Evolutionary conservation across 2,113 vertebrate species (phyloP).

Genomic region (Gyps fulvus): DNA sequence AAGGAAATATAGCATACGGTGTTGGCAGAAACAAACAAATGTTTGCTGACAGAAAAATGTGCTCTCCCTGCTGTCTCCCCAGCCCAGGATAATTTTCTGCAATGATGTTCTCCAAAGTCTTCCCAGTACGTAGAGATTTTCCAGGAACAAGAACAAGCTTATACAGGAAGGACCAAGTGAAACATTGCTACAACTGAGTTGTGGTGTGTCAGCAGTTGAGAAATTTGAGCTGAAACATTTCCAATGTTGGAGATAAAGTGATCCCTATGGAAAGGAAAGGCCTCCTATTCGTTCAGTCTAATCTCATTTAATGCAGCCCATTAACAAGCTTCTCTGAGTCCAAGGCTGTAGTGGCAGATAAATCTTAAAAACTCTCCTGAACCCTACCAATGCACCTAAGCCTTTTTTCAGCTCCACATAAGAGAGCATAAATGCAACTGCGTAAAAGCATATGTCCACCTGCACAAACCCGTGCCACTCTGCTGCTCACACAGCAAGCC

Average conservation of each 20-base stretch:
- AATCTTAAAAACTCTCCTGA: not conserved
- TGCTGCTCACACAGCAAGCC: not conserved
- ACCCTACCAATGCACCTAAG: not conserved
- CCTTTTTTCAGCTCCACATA: not conserved
- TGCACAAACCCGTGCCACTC: not conserved
- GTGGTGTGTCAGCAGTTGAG: not conserved
- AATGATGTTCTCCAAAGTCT: not conserved
- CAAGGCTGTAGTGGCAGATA: not conserved
- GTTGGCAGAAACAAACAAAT: not conserved
- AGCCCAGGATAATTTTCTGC: not conserved
- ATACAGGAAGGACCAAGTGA: not conserved
- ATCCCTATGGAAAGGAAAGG: not conserved
- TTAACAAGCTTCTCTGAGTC: not conserved
- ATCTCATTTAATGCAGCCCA: not conserved
- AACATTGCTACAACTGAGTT: not conserved
- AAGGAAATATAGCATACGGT: not conserved
- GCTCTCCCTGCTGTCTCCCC: not conserved
- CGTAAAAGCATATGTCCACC: not conserved
- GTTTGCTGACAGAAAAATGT: not conserved
- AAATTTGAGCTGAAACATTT: not conserved
- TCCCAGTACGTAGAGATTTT: not conserved
- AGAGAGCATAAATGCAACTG: not conserved
- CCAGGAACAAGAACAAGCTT: not conserved
- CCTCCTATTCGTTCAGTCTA: not conserved
- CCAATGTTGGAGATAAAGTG: accelerated